Conservation (phyloP, 1,140 invertebrate species). For the Cryptotermes secundus region DNA sequence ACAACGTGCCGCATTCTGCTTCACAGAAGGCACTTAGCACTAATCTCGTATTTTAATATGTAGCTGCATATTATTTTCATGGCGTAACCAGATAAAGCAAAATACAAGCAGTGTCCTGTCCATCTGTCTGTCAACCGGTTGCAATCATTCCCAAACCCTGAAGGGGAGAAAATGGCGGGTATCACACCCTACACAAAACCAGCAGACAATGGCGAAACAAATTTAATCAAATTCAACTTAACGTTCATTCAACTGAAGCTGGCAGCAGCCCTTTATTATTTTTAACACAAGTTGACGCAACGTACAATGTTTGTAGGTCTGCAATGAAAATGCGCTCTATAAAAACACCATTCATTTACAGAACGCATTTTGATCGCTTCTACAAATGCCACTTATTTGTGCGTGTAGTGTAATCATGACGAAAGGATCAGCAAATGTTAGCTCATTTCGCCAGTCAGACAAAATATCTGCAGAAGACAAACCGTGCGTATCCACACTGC, state of each 20-base stretch:
- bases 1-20: no score
- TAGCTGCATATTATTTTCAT: neutral
- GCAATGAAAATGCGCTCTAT: neutral
- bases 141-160: neutral
- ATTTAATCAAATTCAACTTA: conserved; percentile 17
- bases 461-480: no score
- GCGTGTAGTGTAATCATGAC: neutral
- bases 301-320: neutral
- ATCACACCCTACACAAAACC: neutral
- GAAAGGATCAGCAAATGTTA: no score
- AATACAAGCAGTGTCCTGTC: neutral
- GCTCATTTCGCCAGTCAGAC: no score
- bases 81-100: neutral
- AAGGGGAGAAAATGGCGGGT: neutral
- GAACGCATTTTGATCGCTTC: neutral
- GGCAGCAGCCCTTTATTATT: neutral
- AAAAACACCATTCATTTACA: neutral
- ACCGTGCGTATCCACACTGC: no score
- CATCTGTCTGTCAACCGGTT: neutral
- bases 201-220: neutral
- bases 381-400: neutral
- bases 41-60: neutral
- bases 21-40: neutral
- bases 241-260: neutral
- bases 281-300: neutral